phyloP scores from a whole-genome alignment of 2,888 invertebrate species.

The Yponomeuta cagnagella region DNA sequence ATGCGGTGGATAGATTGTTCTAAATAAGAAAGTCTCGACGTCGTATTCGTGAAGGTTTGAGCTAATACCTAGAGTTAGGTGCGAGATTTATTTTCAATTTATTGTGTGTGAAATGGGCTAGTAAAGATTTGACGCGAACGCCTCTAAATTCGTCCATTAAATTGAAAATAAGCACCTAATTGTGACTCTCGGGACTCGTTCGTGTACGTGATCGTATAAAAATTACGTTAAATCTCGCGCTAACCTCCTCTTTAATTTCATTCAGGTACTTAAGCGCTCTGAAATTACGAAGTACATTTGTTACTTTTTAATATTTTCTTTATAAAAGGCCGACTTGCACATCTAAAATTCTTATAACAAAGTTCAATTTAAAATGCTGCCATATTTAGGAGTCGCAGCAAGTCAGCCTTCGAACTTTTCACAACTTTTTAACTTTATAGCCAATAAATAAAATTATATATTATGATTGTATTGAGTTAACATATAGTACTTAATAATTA shows the following conservation, averaged over 20 bases:
- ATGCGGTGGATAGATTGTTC: not conserved
- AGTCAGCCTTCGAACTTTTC: too few relatives aligned
- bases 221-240: not conserved
- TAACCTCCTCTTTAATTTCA: not conserved
- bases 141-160: not conserved
- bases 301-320: too few relatives aligned
- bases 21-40: slow-evolving; percentile 19
- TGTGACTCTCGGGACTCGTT: not conserved
- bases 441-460: too few relatives aligned
- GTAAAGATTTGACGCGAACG: not conserved
- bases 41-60: slow-evolving; percentile 37
- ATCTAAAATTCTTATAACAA: too few relatives aligned
- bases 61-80: slow-evolving; percentile 42
- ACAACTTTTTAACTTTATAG: too few relatives aligned
- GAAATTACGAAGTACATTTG: too few relatives aligned
- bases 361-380: too few relatives aligned
- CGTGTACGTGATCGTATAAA: not conserved
- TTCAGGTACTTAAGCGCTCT: not conserved
- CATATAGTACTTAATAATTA: too few relatives aligned
- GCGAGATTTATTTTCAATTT: slow-evolving; percentile 31
- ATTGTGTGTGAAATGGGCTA: slow-evolving; percentile 7
- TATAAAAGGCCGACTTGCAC: too few relatives aligned
- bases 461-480: too few relatives aligned
- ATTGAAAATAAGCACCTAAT: not conserved
- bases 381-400: too few relatives aligned